Base-by-base conservation (phyloP, 2,113 vertebrate genomes). In the Cacatua alba region DNA sequence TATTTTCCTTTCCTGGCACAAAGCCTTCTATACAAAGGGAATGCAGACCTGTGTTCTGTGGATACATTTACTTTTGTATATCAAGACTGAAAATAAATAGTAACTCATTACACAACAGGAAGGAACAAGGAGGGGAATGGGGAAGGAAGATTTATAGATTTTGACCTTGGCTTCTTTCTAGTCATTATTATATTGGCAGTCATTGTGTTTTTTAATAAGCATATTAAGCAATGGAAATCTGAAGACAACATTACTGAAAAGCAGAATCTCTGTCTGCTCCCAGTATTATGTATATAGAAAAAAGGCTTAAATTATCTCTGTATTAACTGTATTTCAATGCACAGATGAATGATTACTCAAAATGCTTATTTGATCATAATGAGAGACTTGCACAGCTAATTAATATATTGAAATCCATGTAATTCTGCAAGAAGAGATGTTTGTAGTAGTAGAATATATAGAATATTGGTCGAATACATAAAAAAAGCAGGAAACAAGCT, bases 331-430 rank as follows among this genome's bases (percentile, higher is more conserved):
- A 67, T 86, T 90, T 92, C 46, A 90, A 29, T 77, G 71, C 64
- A 82, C 49, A 86, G 72, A 77, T 83, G 49, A 93, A 77, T 29
- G 69, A 76, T 78, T 81, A 33, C 53, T 86, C 43, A 59, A 77
- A 83, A 71, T 80, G 17, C 41, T 75, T 92, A 88, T 92, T 92
- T 80, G 86, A 92, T 91, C 72, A 52, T 77, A 57, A 81, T 37
- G 83, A 83, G 13, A 55, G 68, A 71, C 51, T 83, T 92, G 24
- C 60, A 78, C 43, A 78, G 35, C 76, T 88, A 88, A 82, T 90
- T 78, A 74, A 83, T 86, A 25, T 64, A 80, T 64, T 85, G 82
- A 76, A 88, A 90, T 90, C 25, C 31, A 49, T 62, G 14, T 41
- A 59, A 93, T 92, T 96, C 49, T 90, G 64, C 37, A 74, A 31